A percentile compares a stretch with the other conserved stretches of the same genome.
phyloP scores from a whole-genome alignment of 2,797 vertebrate species.

The Natrix natrix region DNA sequence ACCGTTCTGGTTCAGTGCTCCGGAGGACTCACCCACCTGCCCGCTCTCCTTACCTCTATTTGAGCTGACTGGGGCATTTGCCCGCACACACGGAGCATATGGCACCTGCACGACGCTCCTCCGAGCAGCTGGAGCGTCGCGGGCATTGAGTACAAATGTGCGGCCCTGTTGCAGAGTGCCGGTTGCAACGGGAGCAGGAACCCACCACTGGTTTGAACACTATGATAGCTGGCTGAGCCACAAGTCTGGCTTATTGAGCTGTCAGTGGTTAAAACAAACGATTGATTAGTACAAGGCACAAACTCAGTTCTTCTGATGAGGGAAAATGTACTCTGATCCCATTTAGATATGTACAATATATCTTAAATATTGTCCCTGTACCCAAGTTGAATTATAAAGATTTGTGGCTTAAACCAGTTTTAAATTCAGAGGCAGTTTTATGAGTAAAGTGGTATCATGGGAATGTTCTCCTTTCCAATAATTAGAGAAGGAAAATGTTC shows the following conservation, averaged over 20 bases:
- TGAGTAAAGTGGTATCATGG: neutral
- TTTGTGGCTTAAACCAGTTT: neutral
- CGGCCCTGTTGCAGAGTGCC: no score
- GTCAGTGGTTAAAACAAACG: neutral
- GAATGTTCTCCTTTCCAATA: neutral
- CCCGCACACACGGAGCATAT: no score
- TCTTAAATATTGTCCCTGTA: neutral
- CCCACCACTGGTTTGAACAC: neutral
- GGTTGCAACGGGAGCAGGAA: no score
- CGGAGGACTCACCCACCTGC: no score
- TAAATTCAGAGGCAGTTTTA: neutral
- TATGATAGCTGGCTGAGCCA: neutral
- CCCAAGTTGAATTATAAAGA: neutral
- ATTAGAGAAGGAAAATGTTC: neutral
- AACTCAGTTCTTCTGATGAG: neutral
- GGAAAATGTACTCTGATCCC: neutral
- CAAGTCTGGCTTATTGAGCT: neutral
- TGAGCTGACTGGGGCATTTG: no score
- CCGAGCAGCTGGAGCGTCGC: no score
- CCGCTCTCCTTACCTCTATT: no score
- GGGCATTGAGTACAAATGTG: no score
- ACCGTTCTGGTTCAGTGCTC: no score
- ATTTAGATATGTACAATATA: no score
- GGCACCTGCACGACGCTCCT: no score
- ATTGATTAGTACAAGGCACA: neutral